Base-by-base conservation (phyloP, 2,113 vertebrate species). In the Nannobrachium achirus region DNA sequence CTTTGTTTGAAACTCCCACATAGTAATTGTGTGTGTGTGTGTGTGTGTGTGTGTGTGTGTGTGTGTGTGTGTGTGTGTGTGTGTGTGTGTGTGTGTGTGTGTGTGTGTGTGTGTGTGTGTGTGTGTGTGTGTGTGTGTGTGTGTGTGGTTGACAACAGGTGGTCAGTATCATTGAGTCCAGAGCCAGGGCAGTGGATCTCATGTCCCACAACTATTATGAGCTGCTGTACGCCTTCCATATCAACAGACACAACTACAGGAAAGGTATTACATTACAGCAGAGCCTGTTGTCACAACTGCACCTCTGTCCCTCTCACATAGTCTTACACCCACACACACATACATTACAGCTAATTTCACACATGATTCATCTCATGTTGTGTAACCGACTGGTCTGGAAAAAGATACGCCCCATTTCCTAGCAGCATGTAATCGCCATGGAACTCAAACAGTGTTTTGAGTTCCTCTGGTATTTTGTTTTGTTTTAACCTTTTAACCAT, bases 161-260 rank as follows among this genome's bases (percentile, higher is more conserved):
- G 0, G 98, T 98, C 25, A 89, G 89, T 0, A 99, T 99, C 82
- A 97, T 98, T 0, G 98, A 99, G 75, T 98, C 96, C 0, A 93
- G 97, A 0, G 97, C 97, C 5, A 83, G 98, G 40, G 95, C 97
- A 0, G 91, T 98, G 57, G 98, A 99, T 73, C 93, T 99, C 10
- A 94, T 98, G 92, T 91, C 94, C 18, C 97, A 99, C 64, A 99
- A 96, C 60, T 98, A 98, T 89, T 99, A 99, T 0, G 97, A 99
- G 87, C 93, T 99, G 64, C 93, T 99, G 0, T 99, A 99, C 0
- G 94, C 97, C 3, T 99, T 99, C 87, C 98, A 99, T 66, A 90
- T 99, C 83, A 94, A 95, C 85, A 93, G 97, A 9, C 95, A 99
- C 90, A 99, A 99, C 88, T 98, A 96, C 82, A 93, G 98, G 66